Evolutionary conservation across 2,797 vertebrate genomes (phyloP), one percentile per base, ranked within the genome.

Genomic region (Lagodon rhomboides): DNA sequence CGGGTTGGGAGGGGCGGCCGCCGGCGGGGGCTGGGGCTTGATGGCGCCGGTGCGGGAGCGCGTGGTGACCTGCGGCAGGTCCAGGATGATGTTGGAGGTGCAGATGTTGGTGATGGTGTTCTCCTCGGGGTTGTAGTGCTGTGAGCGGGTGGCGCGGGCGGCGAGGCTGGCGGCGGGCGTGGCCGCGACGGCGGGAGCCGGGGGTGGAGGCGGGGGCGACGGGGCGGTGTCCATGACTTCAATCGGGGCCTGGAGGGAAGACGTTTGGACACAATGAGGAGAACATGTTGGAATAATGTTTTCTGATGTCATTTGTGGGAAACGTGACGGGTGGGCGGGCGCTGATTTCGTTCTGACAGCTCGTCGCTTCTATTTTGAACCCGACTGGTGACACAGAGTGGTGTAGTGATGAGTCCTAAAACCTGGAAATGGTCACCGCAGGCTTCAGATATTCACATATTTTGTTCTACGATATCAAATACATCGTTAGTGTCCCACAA

Each of bases 61-160:
- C 0, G 95, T 96, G 72, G 95, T 95, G 82, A 96, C 95, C 79
- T 95, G 93, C 0, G 95, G 95, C 27, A 95, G 82, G 94, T 96
- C 95, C 75, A 96, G 75, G 90, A 96, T 96, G 88, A 96, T 96
- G 93, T 96, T 96, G 89, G 95, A 96, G 71, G 94, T 93, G 59
- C 95, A 96, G 88, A 96, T 96, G 94, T 96, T 96, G 86, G 95
- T 96, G 91, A 96, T 95, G 80, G 96, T 95, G 94, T 97, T 96
- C 89, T 96, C 93, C 90, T 96, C 92, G 0, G 96, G 92, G 87
- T 95, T 92, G 91, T 96, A 93, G 62, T 95, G 93, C 68, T 95
- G 94, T 0, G 93, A 92, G 71, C 93, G 85, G 62, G 82, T 82
- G 54, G 83, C 0, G 54, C 93, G 94, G 2, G 76, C 25, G 9